Evolutionary conservation across 2,888 invertebrate genomes (phyloP).

Genomic region (Orchesellides sinensis): DNA sequence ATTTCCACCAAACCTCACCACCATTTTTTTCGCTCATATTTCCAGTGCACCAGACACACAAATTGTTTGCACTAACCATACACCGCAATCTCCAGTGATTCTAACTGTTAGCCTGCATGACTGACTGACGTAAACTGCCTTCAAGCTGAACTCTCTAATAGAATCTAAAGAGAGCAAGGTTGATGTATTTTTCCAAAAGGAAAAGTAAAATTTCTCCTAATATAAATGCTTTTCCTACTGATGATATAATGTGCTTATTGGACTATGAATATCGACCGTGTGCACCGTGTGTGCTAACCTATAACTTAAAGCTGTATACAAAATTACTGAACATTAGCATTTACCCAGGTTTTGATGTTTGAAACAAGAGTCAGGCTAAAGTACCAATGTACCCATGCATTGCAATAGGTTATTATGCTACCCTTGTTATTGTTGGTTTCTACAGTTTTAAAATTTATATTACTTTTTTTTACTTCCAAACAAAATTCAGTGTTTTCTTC

Average conservation of each 20-base stretch:
- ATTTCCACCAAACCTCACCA: background rate
- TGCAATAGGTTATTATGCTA: background rate
- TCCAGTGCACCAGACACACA: background rate
- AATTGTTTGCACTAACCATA: background rate
- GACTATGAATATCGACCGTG: slow-evolving; percentile 49
- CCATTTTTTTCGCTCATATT: background rate
- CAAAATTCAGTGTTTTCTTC: slow-evolving; percentile 24
- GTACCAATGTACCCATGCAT: background rate
- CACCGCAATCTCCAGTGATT: slow-evolving; percentile 2
- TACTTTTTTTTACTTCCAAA: slow-evolving; percentile 5
- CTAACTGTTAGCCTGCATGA: slow-evolving; percentile 13
- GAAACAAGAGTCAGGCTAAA: background rate
- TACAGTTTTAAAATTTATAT: slow-evolving; percentile 9
- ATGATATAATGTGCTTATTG: slow-evolving; percentile 39
- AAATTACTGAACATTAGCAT: background rate
- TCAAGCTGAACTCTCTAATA: background rate
- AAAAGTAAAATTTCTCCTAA: background rate
- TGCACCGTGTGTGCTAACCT: too few relatives aligned
- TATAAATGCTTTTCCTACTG: background rate
- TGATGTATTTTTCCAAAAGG: background rate
- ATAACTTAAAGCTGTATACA: background rate
- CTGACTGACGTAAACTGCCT: slow-evolving; percentile 51
- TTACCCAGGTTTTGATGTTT: too few relatives aligned
- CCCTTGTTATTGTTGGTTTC: background rate
- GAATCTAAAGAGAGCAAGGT: background rate